Base-by-base conservation (phyloP, 2,797 vertebrate genomes). In the Enoplosus armatus region DNA sequence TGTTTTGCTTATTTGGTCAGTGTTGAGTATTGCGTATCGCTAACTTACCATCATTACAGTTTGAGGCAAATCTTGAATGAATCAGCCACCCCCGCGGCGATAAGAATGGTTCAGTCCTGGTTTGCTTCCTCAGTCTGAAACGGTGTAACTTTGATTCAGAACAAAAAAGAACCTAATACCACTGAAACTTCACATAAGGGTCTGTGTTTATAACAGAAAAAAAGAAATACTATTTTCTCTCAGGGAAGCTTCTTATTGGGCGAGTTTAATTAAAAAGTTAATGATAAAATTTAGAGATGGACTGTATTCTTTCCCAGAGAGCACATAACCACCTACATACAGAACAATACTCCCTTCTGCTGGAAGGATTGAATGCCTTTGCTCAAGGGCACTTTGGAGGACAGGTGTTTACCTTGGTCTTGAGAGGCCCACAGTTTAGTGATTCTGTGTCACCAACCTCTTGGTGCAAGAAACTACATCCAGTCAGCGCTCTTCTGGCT, bases 21-120 rank as follows among this genome's bases (percentile, higher is more conserved):
- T 27, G 27, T n/a, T 37, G 26, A 35, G 33, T n/a, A 4, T 62
- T 37, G 33, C 8, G 9, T 41, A 9, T 37, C 18, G 5, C 16
- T 29, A 41, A 35, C 6, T 22, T n/a, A n/a, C 6, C 20, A 11
- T 26, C 8, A 16, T 33, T 62, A 15, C 6, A 74, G 72, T 82
- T 77, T 53, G 43, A 63, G 24, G 56, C 41, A 29, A 66, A 59
- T 63, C 45, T 50, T 90, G 88, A 93, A 89, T 88, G 79, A 88
- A 86, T 81, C 48, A 3, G 37, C 8, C 80, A 83, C 89, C 92
- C 90, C 91, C 82, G 69, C 76, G 29, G 20, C 11, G 18, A 3
- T 2, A 4, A 0, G 33, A 89, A 89, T 95, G 94, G 94, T 94
- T 89, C 65, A 59, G 81, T 92, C 94, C 87, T 16, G 16, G 43